A percentile compares a stretch with the other conserved stretches of the same genome.
Conservation (phyloP, 2,113 vertebrate genomes). For the Delphinapterus leucas region DNA sequence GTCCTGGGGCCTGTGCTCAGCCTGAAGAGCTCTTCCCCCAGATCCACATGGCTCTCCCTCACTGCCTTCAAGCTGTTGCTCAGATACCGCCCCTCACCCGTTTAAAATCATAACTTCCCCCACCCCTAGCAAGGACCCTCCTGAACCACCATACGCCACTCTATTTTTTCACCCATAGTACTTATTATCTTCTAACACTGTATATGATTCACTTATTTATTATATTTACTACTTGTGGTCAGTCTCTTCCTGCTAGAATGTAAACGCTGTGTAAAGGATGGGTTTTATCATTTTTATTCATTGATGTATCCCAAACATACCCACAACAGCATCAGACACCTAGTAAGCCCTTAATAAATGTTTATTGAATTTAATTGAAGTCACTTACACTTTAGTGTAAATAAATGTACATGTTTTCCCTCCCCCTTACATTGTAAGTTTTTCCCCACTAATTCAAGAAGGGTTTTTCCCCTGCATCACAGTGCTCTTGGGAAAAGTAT, state of each 20-base stretch:
- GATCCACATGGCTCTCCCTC: neutral
- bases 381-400: neutral
- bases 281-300: neutral
- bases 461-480: neutral
- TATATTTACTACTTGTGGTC: neutral
- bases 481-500: neutral
- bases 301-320: neutral
- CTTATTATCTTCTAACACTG: neutral
- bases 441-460: neutral
- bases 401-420: too few species aligned
- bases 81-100: neutral
- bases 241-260: neutral
- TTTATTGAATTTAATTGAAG: neutral
- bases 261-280: neutral
- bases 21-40: neutral
- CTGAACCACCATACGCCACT: neutral
- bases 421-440: neutral
- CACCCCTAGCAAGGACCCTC: neutral
- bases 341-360: neutral
- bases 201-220: neutral
- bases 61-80: neutral
- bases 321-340: neutral
- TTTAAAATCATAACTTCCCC: neutral
- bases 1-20: neutral
- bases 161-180: rapidly evolving